Evolutionary conservation across 2,888 invertebrate species (phyloP).

Genomic region (Tetragnatha montana): DNA sequence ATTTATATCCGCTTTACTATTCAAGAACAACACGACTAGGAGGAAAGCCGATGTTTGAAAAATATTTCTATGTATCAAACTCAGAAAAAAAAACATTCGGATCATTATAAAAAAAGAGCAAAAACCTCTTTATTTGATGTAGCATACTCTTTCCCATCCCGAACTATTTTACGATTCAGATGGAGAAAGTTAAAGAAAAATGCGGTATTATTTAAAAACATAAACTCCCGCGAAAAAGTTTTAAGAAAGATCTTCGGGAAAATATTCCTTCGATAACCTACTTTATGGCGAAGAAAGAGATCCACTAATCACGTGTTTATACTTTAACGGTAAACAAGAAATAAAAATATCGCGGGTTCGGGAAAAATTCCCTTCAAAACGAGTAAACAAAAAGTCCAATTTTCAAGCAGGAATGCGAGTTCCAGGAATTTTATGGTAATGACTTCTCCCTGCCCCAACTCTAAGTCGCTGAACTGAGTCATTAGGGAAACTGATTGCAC

Average conservation of each 20-base stretch:
- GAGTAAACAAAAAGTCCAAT: constrained; percentile 65
- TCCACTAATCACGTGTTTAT: constrained; percentile 67
- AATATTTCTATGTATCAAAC: no score
- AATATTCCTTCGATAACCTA: constrained; percentile 6
- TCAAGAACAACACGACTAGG: no score
- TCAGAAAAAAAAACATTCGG: background rate
- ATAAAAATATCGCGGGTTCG: constrained; percentile 26
- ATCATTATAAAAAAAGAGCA: background rate
- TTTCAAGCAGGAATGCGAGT: constrained; percentile 54
- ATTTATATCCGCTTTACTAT: no score
- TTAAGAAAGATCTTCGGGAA: constrained; percentile 12
- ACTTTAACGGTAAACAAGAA: constrained; percentile 55
- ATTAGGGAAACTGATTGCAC: constrained; percentile 64
- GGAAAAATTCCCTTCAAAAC: constrained; percentile 33
- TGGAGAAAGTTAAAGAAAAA: constrained; percentile 7
- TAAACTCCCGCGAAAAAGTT: background rate
- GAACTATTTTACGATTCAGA: constrained; percentile 2
- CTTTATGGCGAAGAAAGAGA: constrained; percentile 31
- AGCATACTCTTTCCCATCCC: background rate
- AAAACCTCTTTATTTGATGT: background rate
- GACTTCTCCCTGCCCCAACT: constrained; percentile 40
- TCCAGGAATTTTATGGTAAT: constrained; percentile 69
- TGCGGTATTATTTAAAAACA: background rate
- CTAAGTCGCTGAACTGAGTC: constrained; percentile 64
- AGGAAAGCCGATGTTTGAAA: no score